Percentiles rank a stretch among this genome's conserved stretches.
Evolutionary conservation across 2,888 invertebrate species (phyloP).

Genomic region (Nipponacmea schrenckii): DNA sequence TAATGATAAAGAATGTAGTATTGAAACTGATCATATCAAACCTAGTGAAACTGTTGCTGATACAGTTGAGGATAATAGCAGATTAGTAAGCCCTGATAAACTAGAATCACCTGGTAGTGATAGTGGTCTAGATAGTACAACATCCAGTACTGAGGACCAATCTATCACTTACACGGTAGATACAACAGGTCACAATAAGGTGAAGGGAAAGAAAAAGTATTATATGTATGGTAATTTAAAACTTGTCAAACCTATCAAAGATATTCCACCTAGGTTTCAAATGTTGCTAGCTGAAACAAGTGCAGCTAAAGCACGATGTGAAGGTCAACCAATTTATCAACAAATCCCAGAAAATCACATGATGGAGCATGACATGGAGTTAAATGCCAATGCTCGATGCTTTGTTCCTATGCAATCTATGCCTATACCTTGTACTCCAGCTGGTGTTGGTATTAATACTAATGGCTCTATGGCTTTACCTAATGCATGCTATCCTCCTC

Average conservation of each 20-base stretch:
- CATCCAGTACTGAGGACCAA: background rate
- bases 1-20: background rate
- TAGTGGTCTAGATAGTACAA: background rate
- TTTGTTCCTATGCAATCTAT: conserved; percentile 12
- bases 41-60: background rate
- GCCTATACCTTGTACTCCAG: background rate
- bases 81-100: background rate
- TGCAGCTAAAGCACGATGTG: conserved; percentile 54
- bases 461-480: background rate
- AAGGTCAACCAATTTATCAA: conserved; percentile 59
- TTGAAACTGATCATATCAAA: background rate
- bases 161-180: background rate
- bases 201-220: conserved; percentile 51
- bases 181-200: conserved; percentile 17
- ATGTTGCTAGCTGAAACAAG: conserved; percentile 51
- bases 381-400: conserved; percentile 30
- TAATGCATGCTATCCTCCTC: conserved; percentile 19
- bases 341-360: conserved; percentile 11
- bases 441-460: conserved; percentile 20
- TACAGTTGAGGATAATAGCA: background rate
- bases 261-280: conserved; percentile 61
- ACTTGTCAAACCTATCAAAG: conserved; percentile 61
- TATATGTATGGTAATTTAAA: conserved; percentile 61
- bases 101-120: background rate
- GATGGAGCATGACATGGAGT: conserved; percentile 6